Base-by-base conservation (phyloP, 2,113 vertebrate genomes). In the Vimba vimba region DNA sequence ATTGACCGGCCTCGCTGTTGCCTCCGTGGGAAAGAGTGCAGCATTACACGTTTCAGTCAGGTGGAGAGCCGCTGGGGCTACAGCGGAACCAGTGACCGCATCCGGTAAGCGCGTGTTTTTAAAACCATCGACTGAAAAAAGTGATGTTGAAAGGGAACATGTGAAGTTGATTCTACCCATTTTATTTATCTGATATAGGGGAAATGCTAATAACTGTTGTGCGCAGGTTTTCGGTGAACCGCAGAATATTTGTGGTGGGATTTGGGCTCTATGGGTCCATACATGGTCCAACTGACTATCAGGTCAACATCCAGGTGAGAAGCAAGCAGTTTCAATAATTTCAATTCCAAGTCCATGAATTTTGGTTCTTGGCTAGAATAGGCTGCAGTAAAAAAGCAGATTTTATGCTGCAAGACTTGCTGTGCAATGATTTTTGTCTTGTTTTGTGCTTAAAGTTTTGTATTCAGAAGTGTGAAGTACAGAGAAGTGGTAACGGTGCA, bases 21-120 rank as follows among this genome's bases (percentile, higher is more conserved):
- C 94, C 93, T 97, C 79, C 93, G 96, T 0, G 96, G 96, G 76
- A 97, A 97, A 91, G 96, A 97, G 87, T 96, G 96, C 89, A 97
- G 96, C 93, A 96, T 97, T 91, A 97, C 94, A 87, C 96, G 96
- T 64, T 97, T 97, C 87, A 96, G 96, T 91, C 96, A 97, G 90
- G 96, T 97, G 91, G 96, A 97, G 93, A 97, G 96, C 92, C 96
- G 96, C 92, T 97, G 96, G 96, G 96, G 96, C 43, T 97, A 97
- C 93, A 97, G 96, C 0, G 96, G 96, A 71, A 97, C 96, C 4
- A 97, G 96, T 27, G 96, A 97, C 93, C 95, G 96, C 57, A 96
- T 97, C 91, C 96, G 96, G 96, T 97, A 86, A 86, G 59, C 2
- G 4, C 60, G 33, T 50, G 23, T 27, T 27, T 80, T 19, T 66